Conservation (phyloP, 2,113 vertebrate species). For the Macrotis lagotis region DNA sequence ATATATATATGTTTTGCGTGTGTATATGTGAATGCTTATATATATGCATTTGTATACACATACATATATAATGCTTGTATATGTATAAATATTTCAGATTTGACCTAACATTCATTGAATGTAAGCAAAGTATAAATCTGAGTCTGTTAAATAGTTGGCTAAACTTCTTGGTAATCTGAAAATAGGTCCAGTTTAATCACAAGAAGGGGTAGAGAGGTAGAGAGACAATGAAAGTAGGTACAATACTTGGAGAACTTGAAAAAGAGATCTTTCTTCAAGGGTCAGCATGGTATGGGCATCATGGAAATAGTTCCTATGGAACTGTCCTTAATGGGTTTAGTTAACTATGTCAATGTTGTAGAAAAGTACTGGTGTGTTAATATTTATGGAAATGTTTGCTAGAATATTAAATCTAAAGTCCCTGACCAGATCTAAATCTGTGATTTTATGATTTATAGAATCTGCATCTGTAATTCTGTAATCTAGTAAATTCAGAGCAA, state of each 20-base stretch:
- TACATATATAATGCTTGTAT: no score
- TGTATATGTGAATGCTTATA: no score
- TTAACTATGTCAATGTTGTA: not conserved
- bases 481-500: not conserved
- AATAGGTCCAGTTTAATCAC: not conserved
- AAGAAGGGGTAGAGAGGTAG: not conserved
- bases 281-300: not conserved
- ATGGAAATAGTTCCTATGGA: not conserved
- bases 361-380: not conserved
- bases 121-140: not conserved
- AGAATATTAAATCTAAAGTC: not conserved
- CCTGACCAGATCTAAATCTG: not conserved
- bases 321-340: not conserved
- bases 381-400: not conserved
- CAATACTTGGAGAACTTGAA: not conserved
- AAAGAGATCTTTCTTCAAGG: not conserved
- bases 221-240: not conserved
- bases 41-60: no score
- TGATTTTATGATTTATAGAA: not conserved
- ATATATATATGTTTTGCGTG: no score
- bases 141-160: not conserved
- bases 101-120: conserved; percentile 22
- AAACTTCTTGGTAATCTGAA: not conserved
- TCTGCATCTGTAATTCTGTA: not conserved
- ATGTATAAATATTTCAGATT: not conserved